phyloP scores from a whole-genome alignment of 2,113 vertebrate species.

The Pholis gunnellus region DNA sequence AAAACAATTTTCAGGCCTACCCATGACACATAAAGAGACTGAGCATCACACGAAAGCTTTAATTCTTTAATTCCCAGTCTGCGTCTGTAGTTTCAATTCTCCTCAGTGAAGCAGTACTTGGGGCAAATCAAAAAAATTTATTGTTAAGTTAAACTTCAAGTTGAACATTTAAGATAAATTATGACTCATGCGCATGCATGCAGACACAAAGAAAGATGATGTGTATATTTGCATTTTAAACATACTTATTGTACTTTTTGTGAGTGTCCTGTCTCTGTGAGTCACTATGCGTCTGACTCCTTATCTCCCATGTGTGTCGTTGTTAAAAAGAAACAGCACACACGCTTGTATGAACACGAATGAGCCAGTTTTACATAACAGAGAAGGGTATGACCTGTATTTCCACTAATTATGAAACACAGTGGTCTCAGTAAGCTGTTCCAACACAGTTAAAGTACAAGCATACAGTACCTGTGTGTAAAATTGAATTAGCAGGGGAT shows the following conservation, averaged over 20 bases:
- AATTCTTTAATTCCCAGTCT: not conserved
- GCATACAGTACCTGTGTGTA: slow-evolving; percentile 2
- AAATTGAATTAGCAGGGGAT: slow-evolving; percentile 18
- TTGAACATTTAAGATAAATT: not conserved
- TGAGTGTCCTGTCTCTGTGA: slow-evolving; percentile 3
- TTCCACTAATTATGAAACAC: slow-evolving; percentile 61
- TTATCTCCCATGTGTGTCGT: slow-evolving; percentile 44
- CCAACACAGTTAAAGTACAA: slow-evolving; percentile 32
- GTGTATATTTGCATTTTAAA: not conserved
- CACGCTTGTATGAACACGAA: slow-evolving; percentile 57
- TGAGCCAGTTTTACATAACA: slow-evolving; percentile 44
- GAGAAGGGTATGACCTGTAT: slow-evolving; percentile 49
- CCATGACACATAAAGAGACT: not conserved
- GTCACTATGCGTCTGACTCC: slow-evolving; percentile 25
- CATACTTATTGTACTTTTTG: not conserved
- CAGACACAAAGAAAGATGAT: not conserved
- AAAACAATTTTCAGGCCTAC: not conserved
- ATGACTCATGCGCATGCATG: not conserved
- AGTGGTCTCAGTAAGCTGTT: slow-evolving; percentile 30
- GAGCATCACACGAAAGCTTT: not conserved
- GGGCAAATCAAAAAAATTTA: not conserved
- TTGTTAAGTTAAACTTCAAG: not conserved
- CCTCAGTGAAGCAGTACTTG: not conserved
- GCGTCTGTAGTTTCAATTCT: not conserved
- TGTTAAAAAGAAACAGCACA: slow-evolving; percentile 42